Evolutionary conservation across 2,113 vertebrate species (phyloP).

Genomic region (Mustela nigripes): DNA sequence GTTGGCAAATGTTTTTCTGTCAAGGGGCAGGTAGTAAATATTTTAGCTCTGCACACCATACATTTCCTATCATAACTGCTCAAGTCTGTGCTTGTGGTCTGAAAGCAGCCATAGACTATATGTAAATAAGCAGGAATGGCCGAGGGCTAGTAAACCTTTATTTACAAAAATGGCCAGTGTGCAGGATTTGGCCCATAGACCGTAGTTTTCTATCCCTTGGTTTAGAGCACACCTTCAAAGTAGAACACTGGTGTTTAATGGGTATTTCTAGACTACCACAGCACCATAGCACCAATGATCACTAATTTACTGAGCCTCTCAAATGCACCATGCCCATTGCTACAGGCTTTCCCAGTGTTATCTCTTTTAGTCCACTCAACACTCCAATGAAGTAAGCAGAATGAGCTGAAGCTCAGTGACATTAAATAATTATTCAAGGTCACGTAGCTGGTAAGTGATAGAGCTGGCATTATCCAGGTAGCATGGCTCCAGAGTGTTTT

Average conservation of each 20-base stretch:
- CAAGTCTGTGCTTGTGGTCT: background rate
- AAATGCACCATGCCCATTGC: background rate
- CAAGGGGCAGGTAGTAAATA: background rate
- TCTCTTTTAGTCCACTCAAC: background rate
- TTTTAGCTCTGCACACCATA: background rate
- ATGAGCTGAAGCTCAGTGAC: background rate
- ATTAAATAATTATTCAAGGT: constrained; percentile 20
- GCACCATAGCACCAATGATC: background rate
- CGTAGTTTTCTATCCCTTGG: background rate
- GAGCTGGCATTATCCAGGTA: background rate
- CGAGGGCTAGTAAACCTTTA: background rate
- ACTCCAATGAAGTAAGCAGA: background rate
- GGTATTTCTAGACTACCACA: background rate
- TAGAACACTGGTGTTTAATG: background rate
- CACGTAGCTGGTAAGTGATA: background rate
- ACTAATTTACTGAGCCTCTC: background rate
- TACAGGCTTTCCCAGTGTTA: background rate
- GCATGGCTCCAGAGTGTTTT: background rate
- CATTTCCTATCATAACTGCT: background rate
- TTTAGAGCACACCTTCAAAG: background rate
- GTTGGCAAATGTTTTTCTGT: background rate
- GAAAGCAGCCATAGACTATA: background rate
- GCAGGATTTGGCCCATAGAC: background rate
- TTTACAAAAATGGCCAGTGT: background rate
- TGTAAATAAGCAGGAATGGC: background rate